phyloP scores from a whole-genome alignment of 2,113 vertebrate genomes.

The Menidia beryllina region DNA sequence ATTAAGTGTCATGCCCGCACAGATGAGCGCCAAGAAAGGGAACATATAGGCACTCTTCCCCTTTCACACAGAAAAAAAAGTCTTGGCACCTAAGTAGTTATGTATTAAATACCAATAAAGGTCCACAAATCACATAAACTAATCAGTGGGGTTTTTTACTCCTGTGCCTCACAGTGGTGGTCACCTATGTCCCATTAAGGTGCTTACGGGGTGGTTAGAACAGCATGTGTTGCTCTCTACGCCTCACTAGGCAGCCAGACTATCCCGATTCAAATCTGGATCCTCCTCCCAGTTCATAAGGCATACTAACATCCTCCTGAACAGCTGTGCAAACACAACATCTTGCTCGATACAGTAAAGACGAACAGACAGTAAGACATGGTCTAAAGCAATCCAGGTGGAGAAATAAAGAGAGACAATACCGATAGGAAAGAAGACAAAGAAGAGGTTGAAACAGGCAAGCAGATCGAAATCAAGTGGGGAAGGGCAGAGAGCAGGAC shows the following conservation, averaged over 20 bases:
- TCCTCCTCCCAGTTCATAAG: constrained; percentile 50
- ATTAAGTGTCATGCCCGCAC: constrained; percentile 13
- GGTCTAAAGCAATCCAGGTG: constrained; percentile 36
- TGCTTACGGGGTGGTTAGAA: constrained; percentile 57
- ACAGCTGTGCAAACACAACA: constrained; percentile 69
- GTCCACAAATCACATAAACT: not conserved
- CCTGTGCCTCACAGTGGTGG: constrained; percentile 36
- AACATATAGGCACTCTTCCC: not conserved
- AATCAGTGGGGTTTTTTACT: constrained; percentile 10
- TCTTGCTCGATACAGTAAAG: constrained; percentile 20
- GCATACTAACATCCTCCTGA: constrained; percentile 53
- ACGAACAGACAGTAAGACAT: constrained; percentile 22
- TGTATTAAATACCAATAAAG: constrained; percentile 39
- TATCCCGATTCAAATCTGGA: constrained; percentile 46
- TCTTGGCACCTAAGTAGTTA: not conserved
- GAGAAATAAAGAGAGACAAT: constrained; percentile 33
- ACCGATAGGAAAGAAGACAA: constrained; percentile 26
- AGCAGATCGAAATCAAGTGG: constrained; percentile 30
- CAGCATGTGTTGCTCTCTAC: constrained; percentile 60
- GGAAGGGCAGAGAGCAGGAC: constrained; percentile 41
- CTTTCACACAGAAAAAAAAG: not conserved
- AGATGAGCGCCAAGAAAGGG: not conserved
- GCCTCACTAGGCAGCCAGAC: constrained; percentile 60
- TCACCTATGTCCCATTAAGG: constrained; percentile 57
- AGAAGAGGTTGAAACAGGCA: constrained; percentile 29